phyloP scores from a whole-genome alignment of 2,888 invertebrate genomes.

The Baccha elongata region DNA sequence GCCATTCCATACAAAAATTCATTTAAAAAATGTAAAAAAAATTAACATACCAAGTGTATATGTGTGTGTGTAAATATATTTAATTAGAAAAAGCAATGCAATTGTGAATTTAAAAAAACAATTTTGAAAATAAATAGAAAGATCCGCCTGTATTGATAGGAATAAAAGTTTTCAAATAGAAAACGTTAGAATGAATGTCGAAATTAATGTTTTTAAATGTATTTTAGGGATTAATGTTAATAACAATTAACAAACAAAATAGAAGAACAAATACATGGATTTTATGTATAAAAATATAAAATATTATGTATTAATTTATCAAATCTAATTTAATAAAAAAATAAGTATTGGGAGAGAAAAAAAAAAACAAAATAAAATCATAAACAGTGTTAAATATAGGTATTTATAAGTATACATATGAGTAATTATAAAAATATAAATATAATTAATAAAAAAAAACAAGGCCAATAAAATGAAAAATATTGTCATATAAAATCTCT shows the following conservation, averaged over 20 bases:
- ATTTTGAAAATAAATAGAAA: conserved; percentile 7
- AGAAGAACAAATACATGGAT: conserved; percentile 5
- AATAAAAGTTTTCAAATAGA: conserved; percentile 15
- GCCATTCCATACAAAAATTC: conserved; percentile 54
- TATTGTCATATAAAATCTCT: conserved; percentile 62
- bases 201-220: conserved; percentile 49
- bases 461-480: conserved; percentile 65
- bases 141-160: not conserved
- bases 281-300: conserved; percentile 58
- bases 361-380: conserved; percentile 41
- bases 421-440: conserved; percentile 47
- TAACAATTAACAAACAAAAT: conserved; percentile 31
- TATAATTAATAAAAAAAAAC: conserved; percentile 46
- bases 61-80: conserved; percentile 58
- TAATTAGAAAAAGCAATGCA: conserved; percentile 53
- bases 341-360: conserved; percentile 37
- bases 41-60: conserved; percentile 14
- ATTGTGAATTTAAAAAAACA: conserved; percentile 57
- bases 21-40: conserved; percentile 1
- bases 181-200: conserved; percentile 36
- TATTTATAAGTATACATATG: conserved; percentile 68
- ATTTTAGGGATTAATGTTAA: conserved; percentile 55
- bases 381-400: conserved; percentile 61
- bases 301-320: conserved; percentile 56
- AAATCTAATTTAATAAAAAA: conserved; percentile 30